Evolutionary conservation across 2,797 vertebrate genomes (phyloP).

Genomic region (Sebastolobus alascanus): DNA sequence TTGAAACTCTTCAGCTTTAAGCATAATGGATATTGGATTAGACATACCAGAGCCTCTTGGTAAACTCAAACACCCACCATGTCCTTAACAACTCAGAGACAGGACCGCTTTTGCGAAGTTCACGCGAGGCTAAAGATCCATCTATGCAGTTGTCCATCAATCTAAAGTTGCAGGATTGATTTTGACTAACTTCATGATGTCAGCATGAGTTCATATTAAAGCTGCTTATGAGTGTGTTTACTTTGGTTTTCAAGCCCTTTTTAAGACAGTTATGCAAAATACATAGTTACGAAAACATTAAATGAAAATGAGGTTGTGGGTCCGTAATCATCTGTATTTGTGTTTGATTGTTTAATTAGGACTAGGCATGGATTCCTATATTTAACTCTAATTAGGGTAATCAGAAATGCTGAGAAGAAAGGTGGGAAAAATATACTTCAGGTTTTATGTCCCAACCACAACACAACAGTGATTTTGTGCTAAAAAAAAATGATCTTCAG

Average conservation of each 20-base stretch:
- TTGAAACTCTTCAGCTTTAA: slow-evolving; percentile 20
- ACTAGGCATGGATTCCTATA: not conserved
- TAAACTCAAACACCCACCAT: slow-evolving; percentile 35
- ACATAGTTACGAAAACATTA: no score
- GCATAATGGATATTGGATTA: slow-evolving; percentile 57
- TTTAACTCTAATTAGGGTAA: slow-evolving; percentile 5
- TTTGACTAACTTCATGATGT: not conserved
- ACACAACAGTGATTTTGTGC: not conserved
- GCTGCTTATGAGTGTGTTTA: not conserved
- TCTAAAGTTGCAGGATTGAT: not conserved
- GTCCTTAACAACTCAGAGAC: not conserved
- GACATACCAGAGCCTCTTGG: slow-evolving; percentile 29
- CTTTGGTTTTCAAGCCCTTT: not conserved
- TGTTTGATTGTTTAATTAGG: not conserved
- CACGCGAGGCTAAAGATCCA: not conserved
- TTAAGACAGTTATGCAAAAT: not conserved
- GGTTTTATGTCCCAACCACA: not conserved
- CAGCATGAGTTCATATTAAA: not conserved
- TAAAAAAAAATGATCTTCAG: no score
- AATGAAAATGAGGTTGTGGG: not conserved
- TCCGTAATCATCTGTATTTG: slow-evolving; percentile 1
- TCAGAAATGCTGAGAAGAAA: not conserved
- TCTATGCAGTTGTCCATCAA: not conserved
- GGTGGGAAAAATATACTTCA: not conserved
- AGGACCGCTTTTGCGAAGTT: slow-evolving; percentile 6